A percentile compares a stretch with the other conserved stretches of the same genome.
These are phyloP conservation scores for Tiphia femorata DNA, from an alignment of 2,888 invertebrate species.

Conservation along the genomic window DNA sequence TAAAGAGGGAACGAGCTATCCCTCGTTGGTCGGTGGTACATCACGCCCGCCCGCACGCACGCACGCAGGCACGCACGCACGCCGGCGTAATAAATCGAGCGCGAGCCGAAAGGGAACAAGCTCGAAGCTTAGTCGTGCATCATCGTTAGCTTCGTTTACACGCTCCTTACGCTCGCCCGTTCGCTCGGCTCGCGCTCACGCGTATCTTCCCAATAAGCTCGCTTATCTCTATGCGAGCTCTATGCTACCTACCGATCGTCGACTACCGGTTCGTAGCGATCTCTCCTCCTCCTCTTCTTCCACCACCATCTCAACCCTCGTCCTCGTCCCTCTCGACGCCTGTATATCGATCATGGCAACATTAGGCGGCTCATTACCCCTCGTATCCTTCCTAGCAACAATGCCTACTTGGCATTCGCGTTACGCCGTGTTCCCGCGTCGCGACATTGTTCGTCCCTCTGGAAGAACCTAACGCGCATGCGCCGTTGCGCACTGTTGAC, in stretches of 20 bases:
- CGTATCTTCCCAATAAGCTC: not conserved
- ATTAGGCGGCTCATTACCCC: constrained; percentile 39
- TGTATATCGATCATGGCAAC: constrained; percentile 40
- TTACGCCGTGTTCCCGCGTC: constrained; percentile 29
- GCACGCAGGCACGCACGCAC: too few species aligned
- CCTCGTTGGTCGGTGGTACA: too few species aligned
- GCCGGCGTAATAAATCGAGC: too few species aligned
- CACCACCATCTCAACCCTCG: constrained; percentile 18
- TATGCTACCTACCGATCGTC: too few species aligned
- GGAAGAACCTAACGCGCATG: constrained; percentile 26
- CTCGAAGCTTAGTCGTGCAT: not conserved
- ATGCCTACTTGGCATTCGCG: constrained; percentile 44
- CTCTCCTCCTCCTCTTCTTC: constrained; percentile 14
- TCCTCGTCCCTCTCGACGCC: constrained; percentile 4
- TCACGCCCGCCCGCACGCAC: too few species aligned
- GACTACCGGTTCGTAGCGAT: too few species aligned
- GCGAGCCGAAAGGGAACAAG: not conserved
- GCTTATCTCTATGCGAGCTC: not conserved
- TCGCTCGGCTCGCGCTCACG: too few species aligned
- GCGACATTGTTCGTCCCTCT: constrained; percentile 40
- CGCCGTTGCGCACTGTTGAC: too few species aligned
- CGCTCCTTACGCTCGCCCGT: too few species aligned
- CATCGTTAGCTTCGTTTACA: constrained; percentile 2
- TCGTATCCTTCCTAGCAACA: constrained; percentile 36
- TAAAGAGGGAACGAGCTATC: too few species aligned